Conservation (phyloP, 1,140 invertebrate species). For the Armadillidium nasatum region DNA sequence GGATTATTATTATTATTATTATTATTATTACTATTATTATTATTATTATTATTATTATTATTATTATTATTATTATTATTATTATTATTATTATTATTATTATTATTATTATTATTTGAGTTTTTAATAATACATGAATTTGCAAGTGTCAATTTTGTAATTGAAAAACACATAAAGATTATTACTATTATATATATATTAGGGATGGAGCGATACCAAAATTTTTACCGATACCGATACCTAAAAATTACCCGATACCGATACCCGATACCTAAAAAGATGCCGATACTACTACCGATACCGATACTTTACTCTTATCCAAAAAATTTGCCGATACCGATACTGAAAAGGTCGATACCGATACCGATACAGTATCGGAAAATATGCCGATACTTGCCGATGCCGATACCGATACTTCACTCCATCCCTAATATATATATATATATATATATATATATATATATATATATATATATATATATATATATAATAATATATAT, state of each 20-base stretch:
- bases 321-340: neutral
- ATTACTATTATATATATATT: neutral
- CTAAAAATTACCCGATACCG: neutral
- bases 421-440: neutral
- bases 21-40: neutral
- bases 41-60: neutral
- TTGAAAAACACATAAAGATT: neutral
- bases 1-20: neutral
- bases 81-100: neutral
- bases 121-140: too few relatives aligned
- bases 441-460: slow-evolving; percentile 15
- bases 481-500: neutral
- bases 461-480: slow-evolving; percentile 20
- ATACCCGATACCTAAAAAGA: neutral
- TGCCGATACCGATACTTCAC: too few relatives aligned
- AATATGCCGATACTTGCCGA: too few relatives aligned
- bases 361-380: too few relatives aligned
- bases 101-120: neutral
- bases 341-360: too few relatives aligned
- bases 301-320: too few relatives aligned
- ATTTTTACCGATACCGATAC: too few relatives aligned
- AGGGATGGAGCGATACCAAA: too few relatives aligned
- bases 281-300: neutral
- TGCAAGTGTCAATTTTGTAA: too few relatives aligned
- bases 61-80: neutral